A percentile compares a stretch with the other conserved stretches of the same genome.
These are phyloP conservation scores for Lasiurus cinereus DNA, from an alignment of 2,113 vertebrate genomes.

Conservation along the genomic window DNA sequence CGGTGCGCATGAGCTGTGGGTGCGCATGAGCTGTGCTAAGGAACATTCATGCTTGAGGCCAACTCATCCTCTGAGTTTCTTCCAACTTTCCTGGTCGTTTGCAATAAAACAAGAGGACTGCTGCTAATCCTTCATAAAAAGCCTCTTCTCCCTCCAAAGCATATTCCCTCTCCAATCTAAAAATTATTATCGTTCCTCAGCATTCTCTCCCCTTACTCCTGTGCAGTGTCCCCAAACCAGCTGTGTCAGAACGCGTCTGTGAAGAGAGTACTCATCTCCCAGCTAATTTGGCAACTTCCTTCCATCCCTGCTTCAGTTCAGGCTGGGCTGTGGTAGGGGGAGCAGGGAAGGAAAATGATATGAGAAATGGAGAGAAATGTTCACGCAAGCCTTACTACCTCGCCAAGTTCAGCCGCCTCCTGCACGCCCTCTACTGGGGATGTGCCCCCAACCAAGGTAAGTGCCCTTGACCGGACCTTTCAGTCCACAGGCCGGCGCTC, in stretches of 20 bases:
- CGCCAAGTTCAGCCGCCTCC: too few relatives aligned
- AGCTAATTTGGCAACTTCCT: background rate
- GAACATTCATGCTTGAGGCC: background rate
- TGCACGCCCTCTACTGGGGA: too few relatives aligned
- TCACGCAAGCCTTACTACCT: background rate
- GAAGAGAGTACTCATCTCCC: background rate
- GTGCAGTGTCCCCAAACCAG: background rate
- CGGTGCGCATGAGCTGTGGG: background rate
- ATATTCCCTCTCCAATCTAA: background rate
- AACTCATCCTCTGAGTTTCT: background rate
- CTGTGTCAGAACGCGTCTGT: background rate
- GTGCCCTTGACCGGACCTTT: too few relatives aligned
- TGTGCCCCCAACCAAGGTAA: too few relatives aligned
- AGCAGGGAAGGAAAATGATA: background rate
- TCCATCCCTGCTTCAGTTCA: background rate
- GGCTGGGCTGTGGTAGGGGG: too few relatives aligned
- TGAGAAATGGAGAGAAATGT: background rate
- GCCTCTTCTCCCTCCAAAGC: background rate
- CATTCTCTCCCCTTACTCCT: background rate
- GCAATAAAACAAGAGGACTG: background rate
- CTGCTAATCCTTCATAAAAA: background rate
- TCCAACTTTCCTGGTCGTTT: background rate
- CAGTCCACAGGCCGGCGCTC: too few relatives aligned
- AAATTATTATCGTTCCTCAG: background rate
- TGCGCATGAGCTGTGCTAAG: background rate